Conservation (phyloP, 2,113 vertebrate species). For the Ariopsis seemanni region DNA sequence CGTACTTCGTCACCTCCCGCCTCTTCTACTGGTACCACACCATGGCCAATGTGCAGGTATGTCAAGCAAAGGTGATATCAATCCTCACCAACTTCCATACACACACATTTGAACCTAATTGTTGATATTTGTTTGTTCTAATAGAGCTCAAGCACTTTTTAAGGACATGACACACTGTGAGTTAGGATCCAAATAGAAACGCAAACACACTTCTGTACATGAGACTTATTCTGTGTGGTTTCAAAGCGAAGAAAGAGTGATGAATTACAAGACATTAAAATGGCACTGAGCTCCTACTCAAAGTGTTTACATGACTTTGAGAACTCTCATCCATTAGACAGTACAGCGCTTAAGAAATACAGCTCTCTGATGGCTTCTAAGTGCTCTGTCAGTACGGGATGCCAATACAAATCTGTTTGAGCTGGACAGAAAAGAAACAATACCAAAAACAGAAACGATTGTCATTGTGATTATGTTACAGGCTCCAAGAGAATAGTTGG, state of each 20-base stretch:
- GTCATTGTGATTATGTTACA: not conserved
- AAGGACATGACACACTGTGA: not conserved
- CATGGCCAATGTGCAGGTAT: slow-evolving; percentile 93
- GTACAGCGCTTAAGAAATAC: slow-evolving; percentile 12
- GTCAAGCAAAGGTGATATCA: not conserved
- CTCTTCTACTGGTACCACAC: slow-evolving; percentile 99
- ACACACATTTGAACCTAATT: not conserved
- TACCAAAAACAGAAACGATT: not conserved
- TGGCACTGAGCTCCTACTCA: slow-evolving; percentile 35
- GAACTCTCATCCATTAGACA: slow-evolving; percentile 39
- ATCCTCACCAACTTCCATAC: not conserved
- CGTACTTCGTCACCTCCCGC: slow-evolving; percentile 92
- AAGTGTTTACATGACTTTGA: slow-evolving; percentile 42
- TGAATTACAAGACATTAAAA: slow-evolving; percentile 42
- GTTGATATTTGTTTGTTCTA: slow-evolving; percentile 9
- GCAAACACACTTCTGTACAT: not conserved
- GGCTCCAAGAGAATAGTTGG: not conserved
- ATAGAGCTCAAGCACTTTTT: not conserved
- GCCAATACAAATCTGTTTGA: slow-evolving; percentile 27
- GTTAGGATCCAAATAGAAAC: not conserved
- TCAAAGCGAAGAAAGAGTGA: not conserved
- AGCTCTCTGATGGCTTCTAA: slow-evolving; percentile 37
- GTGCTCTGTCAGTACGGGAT: slow-evolving; percentile 12
- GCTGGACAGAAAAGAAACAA: slow-evolving; percentile 13
- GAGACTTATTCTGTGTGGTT: slow-evolving; percentile 3